Evolutionary conservation across 2,797 vertebrate genomes (phyloP), one percentile per base, ranked within the genome.

Genomic region (Sphenopsis melanotis): DNA sequence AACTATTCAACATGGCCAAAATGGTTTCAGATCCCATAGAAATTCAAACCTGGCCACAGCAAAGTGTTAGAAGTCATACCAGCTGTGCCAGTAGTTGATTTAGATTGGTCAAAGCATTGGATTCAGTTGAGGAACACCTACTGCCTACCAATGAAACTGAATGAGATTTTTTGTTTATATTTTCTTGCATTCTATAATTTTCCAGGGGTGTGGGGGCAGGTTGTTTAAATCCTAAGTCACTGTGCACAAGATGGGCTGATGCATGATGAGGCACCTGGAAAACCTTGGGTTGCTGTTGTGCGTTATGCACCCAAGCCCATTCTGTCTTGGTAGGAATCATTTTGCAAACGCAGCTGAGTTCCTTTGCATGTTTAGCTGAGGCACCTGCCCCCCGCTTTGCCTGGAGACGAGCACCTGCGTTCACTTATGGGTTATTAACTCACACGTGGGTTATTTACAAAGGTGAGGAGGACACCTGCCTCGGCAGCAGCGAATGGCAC

Each of bases 401-500:
- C 79, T 63, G 3, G 52, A 78, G 56, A 39, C 1, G 6, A 36
- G 55, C 87, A 57, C 50, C 44, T 42, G 86, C 12, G 1, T 14
- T 59, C 49, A 9, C n/a, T 50, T 10, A 12, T 0, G 17, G 59
- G 15, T 17, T 55, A 55, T 22, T 55, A 21, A n/a, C 53, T 55
- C 53, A 16, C 8, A 1, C 10, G 3, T 4, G 20, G 12, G 23
- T 46, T 22, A 63, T 60, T 36, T 27, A 10, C 21, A 10, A 26
- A 50, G 42, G 23, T 14, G 8, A 37, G 41, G 37, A 50, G 65
- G 13, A 36, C 2, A 6, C n/a, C 37, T 53, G 32, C 22, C 32
- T 24, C 0, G 49, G 8, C 16, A 27, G 71, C 9, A 26, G 50
- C 0, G 10, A 12, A 0, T 0, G 14, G 6, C 18, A 15, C 5